Conservation (phyloP, 2,113 vertebrate species). For the Cavia porcellus region DNA sequence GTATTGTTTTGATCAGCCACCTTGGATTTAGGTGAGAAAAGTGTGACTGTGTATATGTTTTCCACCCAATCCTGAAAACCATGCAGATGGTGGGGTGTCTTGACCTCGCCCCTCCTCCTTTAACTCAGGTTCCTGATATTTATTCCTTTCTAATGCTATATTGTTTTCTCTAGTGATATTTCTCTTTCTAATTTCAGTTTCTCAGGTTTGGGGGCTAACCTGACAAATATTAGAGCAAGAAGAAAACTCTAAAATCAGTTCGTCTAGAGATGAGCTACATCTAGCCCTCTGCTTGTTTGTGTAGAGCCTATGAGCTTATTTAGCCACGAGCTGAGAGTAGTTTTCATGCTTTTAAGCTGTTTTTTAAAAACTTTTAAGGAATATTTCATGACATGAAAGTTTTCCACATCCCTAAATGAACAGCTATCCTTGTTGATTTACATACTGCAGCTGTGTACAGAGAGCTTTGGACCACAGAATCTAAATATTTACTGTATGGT, state of each 20-base stretch:
- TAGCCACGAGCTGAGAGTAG: background rate
- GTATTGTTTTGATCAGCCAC: background rate
- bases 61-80: background rate
- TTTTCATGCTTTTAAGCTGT: background rate
- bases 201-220: background rate
- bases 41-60: background rate
- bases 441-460: accelerated
- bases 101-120: background rate
- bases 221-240: background rate
- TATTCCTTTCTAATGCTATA: background rate
- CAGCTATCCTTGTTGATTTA: background rate
- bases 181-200: background rate
- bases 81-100: background rate
- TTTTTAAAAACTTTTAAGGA: background rate
- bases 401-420: background rate
- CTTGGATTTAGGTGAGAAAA: constrained; percentile 12
- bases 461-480: background rate
- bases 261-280: background rate
- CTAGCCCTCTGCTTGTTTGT: background rate
- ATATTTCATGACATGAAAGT: background rate
- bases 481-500: background rate
- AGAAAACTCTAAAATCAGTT: background rate
- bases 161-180: background rate
- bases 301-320: background rate
- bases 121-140: background rate